Evolutionary conservation across 2,113 vertebrate genomes (phyloP).

Genomic region (Toxostoma redivivum): DNA sequence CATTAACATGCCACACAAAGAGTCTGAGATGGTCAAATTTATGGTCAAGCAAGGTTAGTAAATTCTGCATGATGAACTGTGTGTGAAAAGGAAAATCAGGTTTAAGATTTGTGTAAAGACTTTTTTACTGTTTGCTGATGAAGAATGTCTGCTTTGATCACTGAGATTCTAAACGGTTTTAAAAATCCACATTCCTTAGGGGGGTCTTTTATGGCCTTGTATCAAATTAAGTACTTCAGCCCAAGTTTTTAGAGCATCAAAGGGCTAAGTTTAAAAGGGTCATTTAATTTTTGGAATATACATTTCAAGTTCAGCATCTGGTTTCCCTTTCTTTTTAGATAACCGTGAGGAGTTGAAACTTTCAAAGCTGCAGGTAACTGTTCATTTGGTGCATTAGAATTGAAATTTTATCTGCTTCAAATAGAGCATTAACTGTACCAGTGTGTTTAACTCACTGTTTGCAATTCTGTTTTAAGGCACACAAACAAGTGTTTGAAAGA

Average conservation of each 20-base stretch:
- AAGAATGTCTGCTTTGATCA: neutral
- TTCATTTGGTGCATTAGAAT: neutral
- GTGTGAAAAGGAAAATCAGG: neutral
- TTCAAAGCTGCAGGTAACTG: constrained; percentile 80
- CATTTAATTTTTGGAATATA: neutral
- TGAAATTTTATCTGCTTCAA: neutral
- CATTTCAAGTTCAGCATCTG: neutral
- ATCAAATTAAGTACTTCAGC: neutral
- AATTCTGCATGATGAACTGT: neutral
- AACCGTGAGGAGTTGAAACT: constrained; percentile 84
- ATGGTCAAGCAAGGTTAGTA: constrained; percentile 82
- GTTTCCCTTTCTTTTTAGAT: constrained; percentile 34
- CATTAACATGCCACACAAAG: constrained; percentile 80
- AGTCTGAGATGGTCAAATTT: constrained; percentile 73
- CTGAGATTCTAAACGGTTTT: neutral
- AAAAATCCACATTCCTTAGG: neutral
- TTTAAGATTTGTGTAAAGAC: neutral
- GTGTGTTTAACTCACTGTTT: neutral
- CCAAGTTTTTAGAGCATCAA: neutral
- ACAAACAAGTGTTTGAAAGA: constrained; percentile 82
- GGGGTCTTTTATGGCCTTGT: neutral
- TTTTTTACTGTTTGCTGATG: neutral
- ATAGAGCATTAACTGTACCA: neutral
- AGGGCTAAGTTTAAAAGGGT: neutral
- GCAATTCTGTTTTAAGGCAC: constrained; percentile 76